Evolutionary conservation across 2,888 invertebrate genomes (phyloP).

Genomic region (Chrysolina oricalcia): DNA sequence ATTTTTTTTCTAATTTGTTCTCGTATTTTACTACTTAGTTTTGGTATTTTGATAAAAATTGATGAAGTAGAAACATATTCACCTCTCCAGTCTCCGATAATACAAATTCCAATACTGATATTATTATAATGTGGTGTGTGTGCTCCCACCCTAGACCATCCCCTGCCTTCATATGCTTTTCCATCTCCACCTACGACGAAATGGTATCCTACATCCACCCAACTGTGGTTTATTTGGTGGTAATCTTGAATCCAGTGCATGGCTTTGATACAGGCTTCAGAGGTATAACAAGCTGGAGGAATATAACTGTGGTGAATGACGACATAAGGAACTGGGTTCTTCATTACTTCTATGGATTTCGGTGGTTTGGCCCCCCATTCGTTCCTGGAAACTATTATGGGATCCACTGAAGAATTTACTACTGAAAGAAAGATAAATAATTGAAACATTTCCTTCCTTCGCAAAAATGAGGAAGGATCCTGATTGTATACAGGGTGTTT

Average conservation of each 20-base stretch:
- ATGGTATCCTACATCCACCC: conserved; percentile 83
- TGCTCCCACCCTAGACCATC: conserved; percentile 81
- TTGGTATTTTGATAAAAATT: too few relatives aligned
- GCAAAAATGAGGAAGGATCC: neutral
- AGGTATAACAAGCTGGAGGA: conserved; percentile 76
- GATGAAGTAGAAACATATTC: conserved; percentile 61
- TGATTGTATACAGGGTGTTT: neutral
- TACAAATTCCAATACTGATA: conserved; percentile 80
- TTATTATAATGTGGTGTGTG: conserved; percentile 82
- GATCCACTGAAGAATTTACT: conserved; percentile 42
- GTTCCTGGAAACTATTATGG: conserved; percentile 70
- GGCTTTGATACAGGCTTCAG: conserved; percentile 73
- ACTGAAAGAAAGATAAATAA: conserved; percentile 37
- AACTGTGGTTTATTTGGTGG: conserved; percentile 76
- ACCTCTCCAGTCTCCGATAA: conserved; percentile 84
- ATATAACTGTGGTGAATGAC: conserved; percentile 83
- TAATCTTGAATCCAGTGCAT: conserved; percentile 80
- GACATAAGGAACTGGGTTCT: conserved; percentile 78
- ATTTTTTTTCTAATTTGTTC: too few relatives aligned
- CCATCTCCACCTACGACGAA: conserved; percentile 85
- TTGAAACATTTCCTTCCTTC: neutral
- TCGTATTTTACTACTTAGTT: too few relatives aligned
- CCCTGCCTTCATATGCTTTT: conserved; percentile 80
- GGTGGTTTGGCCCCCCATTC: conserved; percentile 78
- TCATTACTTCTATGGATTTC: conserved; percentile 71